These are phyloP conservation scores for Actenoides lindsayi DNA, from an alignment of 2,113 vertebrate genomes.

Conservation along the genomic window DNA sequence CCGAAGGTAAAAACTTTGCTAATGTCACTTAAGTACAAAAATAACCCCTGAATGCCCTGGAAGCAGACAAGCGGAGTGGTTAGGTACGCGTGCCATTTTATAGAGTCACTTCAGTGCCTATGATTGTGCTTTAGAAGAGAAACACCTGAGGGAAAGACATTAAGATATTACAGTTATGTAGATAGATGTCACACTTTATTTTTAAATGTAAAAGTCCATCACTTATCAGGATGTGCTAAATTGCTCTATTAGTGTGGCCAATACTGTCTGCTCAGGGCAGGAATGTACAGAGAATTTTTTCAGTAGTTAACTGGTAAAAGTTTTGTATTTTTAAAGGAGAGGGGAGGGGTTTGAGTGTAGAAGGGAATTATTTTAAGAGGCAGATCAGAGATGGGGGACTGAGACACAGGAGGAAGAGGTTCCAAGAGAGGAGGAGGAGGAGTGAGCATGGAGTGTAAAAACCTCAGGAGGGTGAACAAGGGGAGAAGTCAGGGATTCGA, in stretches of 20 bases:
- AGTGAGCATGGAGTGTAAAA: neutral
- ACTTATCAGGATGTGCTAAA: neutral
- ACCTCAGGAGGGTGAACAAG: neutral
- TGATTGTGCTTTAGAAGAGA: neutral
- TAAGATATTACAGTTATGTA: neutral
- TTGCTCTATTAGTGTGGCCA: neutral
- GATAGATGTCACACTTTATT: neutral
- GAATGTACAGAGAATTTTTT: neutral
- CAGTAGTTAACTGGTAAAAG: neutral
- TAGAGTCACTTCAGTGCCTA: neutral
- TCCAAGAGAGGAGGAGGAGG: neutral
- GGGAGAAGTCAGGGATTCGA: neutral
- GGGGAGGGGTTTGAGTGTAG: neutral
- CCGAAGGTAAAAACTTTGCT: neutral
- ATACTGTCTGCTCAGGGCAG: neutral
- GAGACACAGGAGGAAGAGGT: neutral
- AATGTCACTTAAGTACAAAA: neutral
- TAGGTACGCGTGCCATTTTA: neutral
- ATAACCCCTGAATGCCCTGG: neutral
- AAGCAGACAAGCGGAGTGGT: neutral
- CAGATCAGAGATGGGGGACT: neutral
- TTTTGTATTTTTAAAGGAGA: neutral
- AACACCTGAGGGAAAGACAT: neutral
- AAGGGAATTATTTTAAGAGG: neutral
- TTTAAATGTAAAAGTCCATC: neutral